Percentiles rank a stretch among this genome's conserved stretches.
Conservation (phyloP, 2,797 vertebrate species). For the Takifugu rubripes region DNA sequence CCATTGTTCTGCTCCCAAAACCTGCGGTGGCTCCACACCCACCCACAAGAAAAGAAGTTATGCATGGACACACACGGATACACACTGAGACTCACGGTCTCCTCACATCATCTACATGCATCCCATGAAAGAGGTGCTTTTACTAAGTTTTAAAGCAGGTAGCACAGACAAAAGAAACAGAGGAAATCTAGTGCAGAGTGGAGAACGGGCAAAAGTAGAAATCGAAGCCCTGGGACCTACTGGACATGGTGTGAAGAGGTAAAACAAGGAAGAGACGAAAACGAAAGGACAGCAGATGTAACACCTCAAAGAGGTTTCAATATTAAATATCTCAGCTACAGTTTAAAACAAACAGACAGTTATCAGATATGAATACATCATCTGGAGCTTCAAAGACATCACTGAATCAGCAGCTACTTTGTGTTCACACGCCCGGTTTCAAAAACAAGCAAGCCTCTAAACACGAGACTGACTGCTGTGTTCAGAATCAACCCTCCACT, state of each 20-base stretch:
- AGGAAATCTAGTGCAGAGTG: constrained; percentile 14
- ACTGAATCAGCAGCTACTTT: background rate
- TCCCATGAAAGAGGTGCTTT: constrained; percentile 24
- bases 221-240: background rate
- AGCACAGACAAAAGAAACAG: background rate
- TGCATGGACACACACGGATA: constrained; percentile 19
- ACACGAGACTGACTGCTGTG: too few species aligned
- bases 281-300: background rate
- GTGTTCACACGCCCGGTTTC: background rate
- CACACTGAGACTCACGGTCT: background rate
- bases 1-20: constrained; percentile 24
- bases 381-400: too few species aligned
- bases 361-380: too few species aligned
- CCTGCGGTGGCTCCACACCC: constrained; percentile 3
- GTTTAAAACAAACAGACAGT: too few species aligned
- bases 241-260: too few species aligned
- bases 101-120: constrained; percentile 6
- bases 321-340: too few species aligned
- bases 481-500: constrained; percentile 4
- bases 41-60: constrained; percentile 8
- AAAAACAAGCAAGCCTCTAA: background rate
- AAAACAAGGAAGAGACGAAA: constrained; percentile 1
- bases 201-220: background rate
- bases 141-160: constrained; percentile 9
- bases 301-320: background rate